A percentile compares a stretch with the other conserved stretches of the same genome.
Conservation (phyloP, 1,140 invertebrate species). For the Anthonomus grandis region DNA sequence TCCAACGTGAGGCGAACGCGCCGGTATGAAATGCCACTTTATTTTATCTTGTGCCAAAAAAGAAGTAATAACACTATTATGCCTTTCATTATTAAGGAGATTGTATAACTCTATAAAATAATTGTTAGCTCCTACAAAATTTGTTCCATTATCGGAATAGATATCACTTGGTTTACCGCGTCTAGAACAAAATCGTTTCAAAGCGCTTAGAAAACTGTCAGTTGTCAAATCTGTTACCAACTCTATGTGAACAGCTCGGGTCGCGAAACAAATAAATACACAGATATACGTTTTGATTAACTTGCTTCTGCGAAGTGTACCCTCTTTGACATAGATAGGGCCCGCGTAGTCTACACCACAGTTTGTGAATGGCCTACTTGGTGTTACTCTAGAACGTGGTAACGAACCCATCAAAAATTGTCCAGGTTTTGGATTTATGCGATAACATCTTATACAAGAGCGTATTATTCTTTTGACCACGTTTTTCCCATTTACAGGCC, state of each 20-base stretch:
- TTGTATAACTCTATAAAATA: slow-evolving; percentile 9
- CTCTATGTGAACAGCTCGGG: slow-evolving; percentile 5
- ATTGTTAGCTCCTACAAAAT: slow-evolving; percentile 19
- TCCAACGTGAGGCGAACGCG: slow-evolving; percentile 25
- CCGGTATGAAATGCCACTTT: slow-evolving; percentile 34
- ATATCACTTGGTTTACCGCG: slow-evolving; percentile 7
- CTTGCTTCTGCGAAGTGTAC: background rate
- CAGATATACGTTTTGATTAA: slow-evolving; percentile 6
- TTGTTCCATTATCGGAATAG: slow-evolving; percentile 25
- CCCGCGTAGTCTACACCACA: slow-evolving; percentile 1
- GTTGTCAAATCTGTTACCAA: background rate
- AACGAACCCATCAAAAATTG: background rate
- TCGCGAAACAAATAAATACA: slow-evolving; percentile 9
- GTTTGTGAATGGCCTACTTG: background rate
- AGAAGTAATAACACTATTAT: background rate
- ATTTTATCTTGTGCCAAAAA: slow-evolving; percentile 12
- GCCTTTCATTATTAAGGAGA: background rate
- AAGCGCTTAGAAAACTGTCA: background rate
- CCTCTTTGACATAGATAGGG: slow-evolving; percentile 2
- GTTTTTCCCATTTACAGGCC: no score
- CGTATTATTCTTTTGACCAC: no score
- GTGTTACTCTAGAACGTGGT: background rate
- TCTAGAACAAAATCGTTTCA: slow-evolving; percentile 7
- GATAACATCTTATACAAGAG: no score
- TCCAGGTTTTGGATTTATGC: no score